Evolutionary conservation across 1,140 invertebrate genomes (phyloP).

Genomic region (Cotesia vestalis): DNA sequence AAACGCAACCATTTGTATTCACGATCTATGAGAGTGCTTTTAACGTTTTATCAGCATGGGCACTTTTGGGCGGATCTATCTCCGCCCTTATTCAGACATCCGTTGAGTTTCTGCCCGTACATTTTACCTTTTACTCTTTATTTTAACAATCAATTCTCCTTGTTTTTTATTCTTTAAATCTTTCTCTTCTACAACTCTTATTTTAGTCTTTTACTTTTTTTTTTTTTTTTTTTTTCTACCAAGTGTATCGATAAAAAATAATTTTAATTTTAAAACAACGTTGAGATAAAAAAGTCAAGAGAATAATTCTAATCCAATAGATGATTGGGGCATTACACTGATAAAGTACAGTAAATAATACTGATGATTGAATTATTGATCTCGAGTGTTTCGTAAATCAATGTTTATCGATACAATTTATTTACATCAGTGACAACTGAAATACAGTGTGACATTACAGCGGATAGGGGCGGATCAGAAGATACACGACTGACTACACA

Average conservation of each 20-base stretch:
- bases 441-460: constrained; percentile 26
- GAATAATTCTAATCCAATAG: no score
- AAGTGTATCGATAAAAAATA: no score
- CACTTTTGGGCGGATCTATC: constrained; percentile 48
- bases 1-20: constrained; percentile 41
- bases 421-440: constrained; percentile 25
- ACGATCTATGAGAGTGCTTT: constrained; percentile 55
- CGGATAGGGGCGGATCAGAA: constrained; percentile 25
- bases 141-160: constrained; percentile 16
- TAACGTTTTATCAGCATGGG: constrained; percentile 57
- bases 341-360: no score
- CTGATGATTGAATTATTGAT: constrained; percentile 7
- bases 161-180: constrained; percentile 10
- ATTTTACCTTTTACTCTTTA: constrained; percentile 30
- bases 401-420: constrained; percentile 19
- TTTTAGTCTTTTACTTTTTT: no score
- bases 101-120: constrained; percentile 5
- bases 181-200: not conserved
- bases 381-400: constrained; percentile 6
- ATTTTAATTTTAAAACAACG: no score
- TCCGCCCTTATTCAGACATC: constrained; percentile 39
- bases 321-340: no score
- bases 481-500: constrained; percentile 9
- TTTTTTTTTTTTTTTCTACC: no score
- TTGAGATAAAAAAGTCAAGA: no score